These are phyloP conservation scores for Ptychodera flava DNA, from an alignment of 35 echinoderm and acorn worm species.

Conservation along the genomic window DNA sequence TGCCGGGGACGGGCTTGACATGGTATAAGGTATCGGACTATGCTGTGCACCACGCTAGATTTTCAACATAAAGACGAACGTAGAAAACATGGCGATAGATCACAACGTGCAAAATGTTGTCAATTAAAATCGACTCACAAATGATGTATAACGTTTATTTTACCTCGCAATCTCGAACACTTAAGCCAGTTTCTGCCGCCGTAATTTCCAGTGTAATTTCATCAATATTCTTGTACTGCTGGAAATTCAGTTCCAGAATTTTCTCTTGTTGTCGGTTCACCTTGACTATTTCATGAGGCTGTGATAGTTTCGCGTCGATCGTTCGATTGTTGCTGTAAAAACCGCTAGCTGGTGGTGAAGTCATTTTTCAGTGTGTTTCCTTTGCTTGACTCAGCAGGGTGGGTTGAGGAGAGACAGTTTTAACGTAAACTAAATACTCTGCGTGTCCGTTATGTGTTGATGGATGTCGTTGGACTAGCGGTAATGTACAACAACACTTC, in stretches of 20 bases:
- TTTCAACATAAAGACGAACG: background rate
- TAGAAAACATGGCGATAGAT: background rate
- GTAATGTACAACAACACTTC: no score
- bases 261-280: constrained; percentile 25
- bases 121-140: background rate
- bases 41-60: background rate
- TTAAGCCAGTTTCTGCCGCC: constrained; percentile 32
- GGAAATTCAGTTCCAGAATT: constrained; percentile 27
- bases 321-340: background rate
- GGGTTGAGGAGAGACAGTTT: no score
- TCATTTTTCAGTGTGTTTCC: constrained; percentile 73
- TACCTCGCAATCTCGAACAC: constrained; percentile 19
- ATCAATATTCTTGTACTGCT: constrained; percentile 44
- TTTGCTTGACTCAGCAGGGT: constrained; percentile 69
- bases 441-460: no score
- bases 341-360: constrained; percentile 6
- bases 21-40: background rate
- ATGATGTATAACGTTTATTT: background rate
- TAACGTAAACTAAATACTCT: no score
- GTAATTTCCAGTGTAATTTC: constrained; percentile 40
- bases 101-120: background rate
- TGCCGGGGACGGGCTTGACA: background rate
- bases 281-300: constrained; percentile 14
- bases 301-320: constrained; percentile 14
- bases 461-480: no score